Evolutionary conservation across 2,888 invertebrate species (phyloP).

Genomic region (Melolontha melolontha): DNA sequence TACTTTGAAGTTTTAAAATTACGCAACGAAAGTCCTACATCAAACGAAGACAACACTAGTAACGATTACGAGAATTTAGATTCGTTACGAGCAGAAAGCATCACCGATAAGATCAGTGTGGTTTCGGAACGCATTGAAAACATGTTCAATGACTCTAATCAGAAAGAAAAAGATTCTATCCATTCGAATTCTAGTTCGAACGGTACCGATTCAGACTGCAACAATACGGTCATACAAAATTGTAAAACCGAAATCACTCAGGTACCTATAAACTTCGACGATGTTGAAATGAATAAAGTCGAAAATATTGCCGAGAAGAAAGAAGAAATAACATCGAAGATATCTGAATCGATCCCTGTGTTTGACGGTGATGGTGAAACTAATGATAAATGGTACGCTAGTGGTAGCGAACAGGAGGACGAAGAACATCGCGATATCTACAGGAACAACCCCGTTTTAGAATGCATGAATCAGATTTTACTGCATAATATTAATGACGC

Average conservation of each 20-base stretch:
- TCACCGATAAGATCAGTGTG: slow-evolving; percentile 70
- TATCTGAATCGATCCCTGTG: slow-evolving; percentile 66
- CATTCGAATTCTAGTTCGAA: slow-evolving; percentile 36
- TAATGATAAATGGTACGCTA: slow-evolving; percentile 84
- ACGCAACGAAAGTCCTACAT: slow-evolving; percentile 63
- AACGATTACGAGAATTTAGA: slow-evolving; percentile 64
- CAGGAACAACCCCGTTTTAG: slow-evolving; percentile 85
- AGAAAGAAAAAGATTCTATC: slow-evolving; percentile 27
- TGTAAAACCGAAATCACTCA: slow-evolving; percentile 13
- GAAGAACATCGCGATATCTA: slow-evolving; percentile 77
- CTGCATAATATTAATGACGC: slow-evolving; percentile 76
- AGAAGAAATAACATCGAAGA: slow-evolving; percentile 52
- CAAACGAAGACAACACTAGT: slow-evolving; percentile 71
- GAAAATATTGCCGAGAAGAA: slow-evolving; percentile 10
- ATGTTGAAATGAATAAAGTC: slow-evolving; percentile 44
- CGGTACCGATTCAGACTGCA: slow-evolving; percentile 44
- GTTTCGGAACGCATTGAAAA: slow-evolving; percentile 72
- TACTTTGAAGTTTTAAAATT: slow-evolving; percentile 64
- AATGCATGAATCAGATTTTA: slow-evolving; percentile 88
- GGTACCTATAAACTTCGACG: slow-evolving; percentile 19
- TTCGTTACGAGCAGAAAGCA: slow-evolving; percentile 65
- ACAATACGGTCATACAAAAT: slow-evolving; percentile 46
- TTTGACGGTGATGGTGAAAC: slow-evolving; percentile 66
- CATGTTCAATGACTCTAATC: slow-evolving; percentile 57
- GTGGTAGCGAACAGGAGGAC: slow-evolving; percentile 82